Percentiles rank a stretch among this genome's conserved stretches.
Conservation (phyloP, 2,888 invertebrate species). For the Pherbina coryleti region DNA sequence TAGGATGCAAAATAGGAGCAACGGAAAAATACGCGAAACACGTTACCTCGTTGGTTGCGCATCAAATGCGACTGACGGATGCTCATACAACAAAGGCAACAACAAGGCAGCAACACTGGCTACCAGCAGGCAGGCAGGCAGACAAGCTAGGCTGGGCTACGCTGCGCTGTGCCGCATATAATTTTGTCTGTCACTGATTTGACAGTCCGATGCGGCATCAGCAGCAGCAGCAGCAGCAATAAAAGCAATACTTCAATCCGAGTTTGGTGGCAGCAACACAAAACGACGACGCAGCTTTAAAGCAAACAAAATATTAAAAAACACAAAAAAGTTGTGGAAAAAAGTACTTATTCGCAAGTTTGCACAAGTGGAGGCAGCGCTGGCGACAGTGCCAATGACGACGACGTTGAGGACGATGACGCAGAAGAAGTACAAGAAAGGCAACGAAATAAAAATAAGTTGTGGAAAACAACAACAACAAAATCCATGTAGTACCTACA, state of each 20-base stretch:
- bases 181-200: constrained; percentile 30
- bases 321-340: constrained; percentile 27
- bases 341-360: constrained; percentile 4
- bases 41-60: constrained; percentile 49
- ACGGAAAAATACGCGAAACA: constrained; percentile 27
- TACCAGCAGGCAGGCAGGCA: not conserved
- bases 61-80: constrained; percentile 49
- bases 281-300: constrained; percentile 16
- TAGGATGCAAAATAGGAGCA: constrained; percentile 13
- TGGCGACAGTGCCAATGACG: not conserved
- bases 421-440: not conserved
- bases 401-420: not conserved
- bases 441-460: not conserved
- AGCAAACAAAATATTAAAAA: constrained; percentile 14
- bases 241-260: constrained; percentile 29
- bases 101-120: constrained; percentile 6
- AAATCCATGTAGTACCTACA: not conserved
- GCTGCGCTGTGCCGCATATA: constrained; percentile 9
- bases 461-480: not conserved
- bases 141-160: not conserved
- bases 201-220: constrained; percentile 36
- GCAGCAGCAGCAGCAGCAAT: constrained; percentile 32
- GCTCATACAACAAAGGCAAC: constrained; percentile 27
- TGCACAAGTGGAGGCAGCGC: constrained; percentile 10
- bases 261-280: constrained; percentile 36